Evolutionary conservation across 1,140 invertebrate genomes (phyloP).

Genomic region (Drosophila biarmipes): DNA sequence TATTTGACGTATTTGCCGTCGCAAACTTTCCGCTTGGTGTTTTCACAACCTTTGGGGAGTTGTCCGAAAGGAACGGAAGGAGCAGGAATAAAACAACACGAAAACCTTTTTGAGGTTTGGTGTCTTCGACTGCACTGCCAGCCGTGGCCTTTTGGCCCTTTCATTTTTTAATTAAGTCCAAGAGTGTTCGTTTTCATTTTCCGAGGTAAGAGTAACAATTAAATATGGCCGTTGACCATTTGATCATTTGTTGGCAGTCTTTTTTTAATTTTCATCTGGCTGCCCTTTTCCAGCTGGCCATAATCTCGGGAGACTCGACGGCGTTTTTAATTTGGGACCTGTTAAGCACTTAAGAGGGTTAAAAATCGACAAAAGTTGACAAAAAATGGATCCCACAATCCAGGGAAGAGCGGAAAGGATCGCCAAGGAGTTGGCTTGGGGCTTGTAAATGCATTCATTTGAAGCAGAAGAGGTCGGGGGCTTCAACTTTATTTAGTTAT

Average conservation of each 20-base stretch:
- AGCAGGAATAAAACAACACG: slow-evolving; percentile 24
- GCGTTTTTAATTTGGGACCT: slow-evolving; percentile 78
- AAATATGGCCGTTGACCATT: slow-evolving; percentile 75
- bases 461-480: neutral
- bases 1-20: slow-evolving; percentile 50
- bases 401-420: slow-evolving; percentile 43
- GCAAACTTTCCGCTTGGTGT: slow-evolving; percentile 27
- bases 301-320: slow-evolving; percentile 66
- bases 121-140: slow-evolving; percentile 34
- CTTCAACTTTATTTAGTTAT: slow-evolving; percentile 76
- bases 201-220: slow-evolving; percentile 55
- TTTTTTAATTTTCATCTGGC: slow-evolving; percentile 47
- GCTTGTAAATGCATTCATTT: slow-evolving; percentile 72
- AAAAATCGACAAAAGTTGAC: slow-evolving; percentile 78
- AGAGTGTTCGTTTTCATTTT: slow-evolving; percentile 19
- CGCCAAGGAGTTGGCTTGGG: slow-evolving; percentile 38
- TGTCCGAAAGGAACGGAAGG: slow-evolving; percentile 20
- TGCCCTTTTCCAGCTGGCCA: slow-evolving; percentile 45
- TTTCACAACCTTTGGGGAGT: slow-evolving; percentile 39
- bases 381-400: slow-evolving; percentile 30
- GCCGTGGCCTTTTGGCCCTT: slow-evolving; percentile 19
- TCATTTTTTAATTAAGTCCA: slow-evolving; percentile 63
- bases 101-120: slow-evolving; percentile 41
- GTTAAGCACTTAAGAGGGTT: slow-evolving; percentile 79
- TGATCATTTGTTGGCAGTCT: slow-evolving; percentile 59